A percentile compares a stretch with the other conserved stretches of the same genome.
These are phyloP conservation scores for Eilema depressum DNA, from an alignment of 2,888 invertebrate genomes.

Conservation along the genomic window DNA sequence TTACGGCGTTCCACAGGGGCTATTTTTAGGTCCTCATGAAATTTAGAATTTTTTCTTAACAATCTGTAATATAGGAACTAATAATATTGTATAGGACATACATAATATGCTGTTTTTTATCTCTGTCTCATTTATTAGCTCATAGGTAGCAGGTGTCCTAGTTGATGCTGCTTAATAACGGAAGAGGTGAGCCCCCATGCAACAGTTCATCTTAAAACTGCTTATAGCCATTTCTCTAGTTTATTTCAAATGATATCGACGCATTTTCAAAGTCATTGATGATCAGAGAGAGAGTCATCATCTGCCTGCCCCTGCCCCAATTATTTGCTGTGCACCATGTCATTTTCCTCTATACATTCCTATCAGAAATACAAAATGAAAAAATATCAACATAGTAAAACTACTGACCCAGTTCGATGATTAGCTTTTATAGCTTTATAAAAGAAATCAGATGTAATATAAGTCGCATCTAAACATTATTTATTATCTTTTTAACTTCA, in stretches of 20 bases:
- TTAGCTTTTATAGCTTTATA: background rate
- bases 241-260: no score
- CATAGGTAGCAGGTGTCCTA: no score
- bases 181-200: no score
- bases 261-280: background rate
- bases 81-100: no score
- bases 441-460: background rate
- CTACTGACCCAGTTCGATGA: background rate
- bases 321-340: no score
- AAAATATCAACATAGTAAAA: background rate
- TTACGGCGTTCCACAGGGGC: background rate
- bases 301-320: no score
- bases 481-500: background rate
- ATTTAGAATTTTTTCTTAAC: no score
- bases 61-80: background rate
- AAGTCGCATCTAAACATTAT: background rate
- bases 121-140: constrained; percentile 29
- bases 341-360: no score
- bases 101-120: background rate
- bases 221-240: no score
- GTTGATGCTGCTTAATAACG: no score
- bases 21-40: background rate
- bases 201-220: no score
- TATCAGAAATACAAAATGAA: background rate
- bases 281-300: background rate